A percentile compares a stretch with the other conserved stretches of the same genome.
phyloP scores from a whole-genome alignment of 2,113 vertebrate genomes.

The Isurus oxyrinchus region DNA sequence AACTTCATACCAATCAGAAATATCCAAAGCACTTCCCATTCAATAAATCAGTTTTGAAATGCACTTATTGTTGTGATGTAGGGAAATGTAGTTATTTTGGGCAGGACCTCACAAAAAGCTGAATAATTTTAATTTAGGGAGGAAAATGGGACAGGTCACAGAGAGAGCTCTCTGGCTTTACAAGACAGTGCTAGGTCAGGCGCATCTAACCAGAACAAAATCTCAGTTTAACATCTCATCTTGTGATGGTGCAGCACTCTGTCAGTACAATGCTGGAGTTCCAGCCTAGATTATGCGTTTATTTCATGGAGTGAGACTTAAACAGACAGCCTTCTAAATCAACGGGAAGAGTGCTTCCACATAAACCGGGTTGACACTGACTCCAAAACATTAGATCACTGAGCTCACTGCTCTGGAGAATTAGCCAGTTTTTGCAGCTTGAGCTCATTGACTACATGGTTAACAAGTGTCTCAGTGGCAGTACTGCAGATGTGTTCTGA shows the following conservation, averaged over 20 bases:
- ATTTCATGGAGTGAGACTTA: background rate
- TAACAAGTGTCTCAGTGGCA: background rate
- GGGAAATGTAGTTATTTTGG: background rate
- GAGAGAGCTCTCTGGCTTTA: background rate
- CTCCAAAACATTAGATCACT: background rate
- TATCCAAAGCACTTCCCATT: background rate
- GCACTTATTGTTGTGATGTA: background rate
- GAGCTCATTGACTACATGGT: background rate
- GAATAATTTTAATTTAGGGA: background rate
- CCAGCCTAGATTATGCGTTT: background rate
- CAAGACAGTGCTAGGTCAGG: background rate
- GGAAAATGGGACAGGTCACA: background rate
- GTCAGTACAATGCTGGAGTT: background rate
- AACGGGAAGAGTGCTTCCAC: background rate
- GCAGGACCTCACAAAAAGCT: background rate
- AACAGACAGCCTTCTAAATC: too few relatives aligned
- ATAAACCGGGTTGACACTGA: background rate
- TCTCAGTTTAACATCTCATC: background rate
- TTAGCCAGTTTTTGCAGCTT: background rate
- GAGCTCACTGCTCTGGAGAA: background rate
- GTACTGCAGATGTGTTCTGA: background rate
- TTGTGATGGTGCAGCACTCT: background rate
- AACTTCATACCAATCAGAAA: background rate
- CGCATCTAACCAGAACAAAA: background rate
- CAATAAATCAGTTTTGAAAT: background rate